phyloP scores from a whole-genome alignment of 2,797 vertebrate species.

The Diplodus puntazzo region DNA sequence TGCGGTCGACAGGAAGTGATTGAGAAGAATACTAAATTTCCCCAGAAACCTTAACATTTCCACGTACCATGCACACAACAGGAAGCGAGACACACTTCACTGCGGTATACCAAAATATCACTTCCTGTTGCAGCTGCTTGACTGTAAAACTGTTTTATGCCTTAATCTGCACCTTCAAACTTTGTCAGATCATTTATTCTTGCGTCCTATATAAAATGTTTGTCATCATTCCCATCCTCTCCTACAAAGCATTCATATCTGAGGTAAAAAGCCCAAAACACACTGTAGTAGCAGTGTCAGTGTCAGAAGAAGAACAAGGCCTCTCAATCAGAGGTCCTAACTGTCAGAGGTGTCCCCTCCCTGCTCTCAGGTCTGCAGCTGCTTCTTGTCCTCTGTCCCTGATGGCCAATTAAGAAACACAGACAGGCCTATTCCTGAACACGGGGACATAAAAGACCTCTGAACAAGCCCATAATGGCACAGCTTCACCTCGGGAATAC shows the following conservation, averaged over 20 bases:
- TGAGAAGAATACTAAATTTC: slow-evolving; percentile 19
- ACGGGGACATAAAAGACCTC: slow-evolving; percentile 53
- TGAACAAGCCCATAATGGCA: slow-evolving; percentile 36
- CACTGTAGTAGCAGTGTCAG: background rate
- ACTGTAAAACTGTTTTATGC: background rate
- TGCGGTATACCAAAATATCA: slow-evolving; percentile 52
- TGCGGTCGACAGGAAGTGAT: slow-evolving; percentile 21
- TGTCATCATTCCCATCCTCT: background rate
- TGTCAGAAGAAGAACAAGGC: background rate
- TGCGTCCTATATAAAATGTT: background rate
- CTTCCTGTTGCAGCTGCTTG: slow-evolving; percentile 62
- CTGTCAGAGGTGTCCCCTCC: slow-evolving; percentile 2
- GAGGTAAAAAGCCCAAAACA: background rate
- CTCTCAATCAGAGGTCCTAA: slow-evolving; percentile 7
- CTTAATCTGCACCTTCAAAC: background rate
- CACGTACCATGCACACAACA: slow-evolving; percentile 44
- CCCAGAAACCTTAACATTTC: slow-evolving; percentile 14
- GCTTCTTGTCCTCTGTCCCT: slow-evolving; percentile 58
- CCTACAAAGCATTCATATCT: background rate
- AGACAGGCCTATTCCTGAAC: slow-evolving; percentile 37
- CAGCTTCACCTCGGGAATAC: slow-evolving; percentile 46
- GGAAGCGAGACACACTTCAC: slow-evolving; percentile 62
- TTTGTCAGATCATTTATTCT: background rate
- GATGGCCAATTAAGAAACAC: slow-evolving; percentile 68
- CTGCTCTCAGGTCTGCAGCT: slow-evolving; percentile 41